phyloP scores from a whole-genome alignment of 2,113 vertebrate genomes.

The Muntiacus muntjak region DNA sequence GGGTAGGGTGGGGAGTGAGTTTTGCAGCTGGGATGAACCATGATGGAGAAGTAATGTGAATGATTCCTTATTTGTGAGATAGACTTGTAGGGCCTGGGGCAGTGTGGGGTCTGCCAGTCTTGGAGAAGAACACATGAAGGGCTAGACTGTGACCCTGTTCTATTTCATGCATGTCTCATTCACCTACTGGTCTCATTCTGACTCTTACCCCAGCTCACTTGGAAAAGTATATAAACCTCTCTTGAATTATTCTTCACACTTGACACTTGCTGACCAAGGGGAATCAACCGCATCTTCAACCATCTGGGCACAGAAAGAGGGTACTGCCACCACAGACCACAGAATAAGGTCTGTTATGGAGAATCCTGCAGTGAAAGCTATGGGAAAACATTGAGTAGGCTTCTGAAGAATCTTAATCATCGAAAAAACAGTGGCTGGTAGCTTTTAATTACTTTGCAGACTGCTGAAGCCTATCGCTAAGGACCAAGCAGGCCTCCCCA shows the following conservation, averaged over 20 bases:
- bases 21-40: neutral
- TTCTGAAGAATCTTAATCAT: neutral
- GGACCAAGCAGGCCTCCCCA: neutral
- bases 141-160: neutral
- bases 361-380: neutral
- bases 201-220: neutral
- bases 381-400: neutral
- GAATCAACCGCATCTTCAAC: neutral
- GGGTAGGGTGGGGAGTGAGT: neutral
- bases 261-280: neutral
- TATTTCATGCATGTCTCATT: neutral
- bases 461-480: neutral
- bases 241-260: neutral
- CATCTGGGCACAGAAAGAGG: neutral
- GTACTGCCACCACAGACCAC: fast-evolving
- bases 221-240: neutral
- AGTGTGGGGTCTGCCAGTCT: neutral
- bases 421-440: neutral
- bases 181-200: neutral
- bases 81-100: neutral
- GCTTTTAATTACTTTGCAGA: conserved; percentile 38
- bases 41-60: neutral
- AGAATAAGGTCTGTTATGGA: neutral
- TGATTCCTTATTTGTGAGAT: neutral
- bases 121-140: neutral